Base-by-base conservation (phyloP, 2,113 vertebrate genomes). In the Pelobates fuscus region DNA sequence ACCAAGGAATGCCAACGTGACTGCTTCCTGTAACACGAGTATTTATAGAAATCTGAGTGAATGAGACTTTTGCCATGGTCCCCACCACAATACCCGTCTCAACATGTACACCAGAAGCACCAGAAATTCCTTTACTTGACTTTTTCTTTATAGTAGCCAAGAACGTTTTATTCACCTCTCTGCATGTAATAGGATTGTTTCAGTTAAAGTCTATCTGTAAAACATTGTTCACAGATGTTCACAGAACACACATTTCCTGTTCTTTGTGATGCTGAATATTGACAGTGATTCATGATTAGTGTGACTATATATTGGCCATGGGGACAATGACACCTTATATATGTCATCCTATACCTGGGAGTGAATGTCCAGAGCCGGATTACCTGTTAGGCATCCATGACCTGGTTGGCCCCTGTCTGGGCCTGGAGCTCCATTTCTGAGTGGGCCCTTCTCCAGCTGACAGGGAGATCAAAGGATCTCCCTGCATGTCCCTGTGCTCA, bases 91-190 rank as follows among this genome's bases (percentile, higher is more conserved):
- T 74, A 58, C 46, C 37, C 18, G 23, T 54, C 62, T 66, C 20
- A 20, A 57, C 71, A 74, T 66, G 49, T 2, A 66, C 14, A 44
- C 14, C 14, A 6, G 54, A 27, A 74, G 60, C 58, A 15, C 32
- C 15, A 25, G 5, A 23, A 1, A 10, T 54, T 24, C 20, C 17
- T 71, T 21, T 55, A 64, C 49, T 46, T 12, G 24, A 27, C 20
- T 5, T 32, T 67, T 52, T 46, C 3, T 52, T 54, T 5, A 41
- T 1, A 6, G 8, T 37, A 41, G 60, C 70, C 70, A 72, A 63
- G 70, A 11, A 72, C 37, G 52, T 71, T 72, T 72, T 72, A 54
- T 30, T 71, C 46, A 72, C 60, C 30, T 6, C 27, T 26, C 46
- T 54, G 15, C 60, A 15, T 43, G 2, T 65, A 32, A 32, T 21